Evolutionary conservation across 1,140 invertebrate genomes (phyloP), one percentile per base, ranked within the genome.

Genomic region (Lineus longissimus): DNA sequence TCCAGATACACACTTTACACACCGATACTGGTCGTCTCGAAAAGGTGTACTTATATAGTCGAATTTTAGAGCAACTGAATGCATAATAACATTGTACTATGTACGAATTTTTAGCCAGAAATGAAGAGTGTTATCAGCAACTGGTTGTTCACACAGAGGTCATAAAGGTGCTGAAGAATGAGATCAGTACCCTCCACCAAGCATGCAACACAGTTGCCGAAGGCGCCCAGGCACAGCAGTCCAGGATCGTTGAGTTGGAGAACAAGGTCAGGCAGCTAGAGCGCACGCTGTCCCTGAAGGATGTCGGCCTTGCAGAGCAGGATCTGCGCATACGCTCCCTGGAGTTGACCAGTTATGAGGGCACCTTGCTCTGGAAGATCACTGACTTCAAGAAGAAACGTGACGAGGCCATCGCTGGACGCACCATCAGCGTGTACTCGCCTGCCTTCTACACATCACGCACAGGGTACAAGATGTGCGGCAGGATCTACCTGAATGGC

Each of bases 391-490:
- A 62, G 17, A 65, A 72, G 22, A 70, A 71, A 47, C 70, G 70
- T 2, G 59, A 71, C 23, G 72, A 80, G 11, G 80, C 80, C 4
- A 54, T 73, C 9, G 67, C 56, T 36, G 78, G 76, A n/a, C 71
- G 63, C 27, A 65, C 66, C 7, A 75, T 74, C 4, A 77, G 76
- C 59, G 65, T 80, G 13, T 81, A 79, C 60, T 79, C 77, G 0
- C 72, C 73, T 15, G 67, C 73, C 13, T 81, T 81, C 62, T 81
- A 74, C 63, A 79, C 79, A 9, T 66, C 68, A 0, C 61, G 65
- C 25, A 63, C 65, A 31, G 79, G 79, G n/a, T 95, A 94, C 78
- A 91, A 90, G 80, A 89, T 94, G 76, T 93, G 91, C 78, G 86
- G 88, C 0, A 84, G 92, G 17, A 81, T 94, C 11, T 94, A 94